These are phyloP conservation scores for Drosophila siamana DNA, from an alignment of 2,888 invertebrate genomes.

Conservation along the genomic window DNA sequence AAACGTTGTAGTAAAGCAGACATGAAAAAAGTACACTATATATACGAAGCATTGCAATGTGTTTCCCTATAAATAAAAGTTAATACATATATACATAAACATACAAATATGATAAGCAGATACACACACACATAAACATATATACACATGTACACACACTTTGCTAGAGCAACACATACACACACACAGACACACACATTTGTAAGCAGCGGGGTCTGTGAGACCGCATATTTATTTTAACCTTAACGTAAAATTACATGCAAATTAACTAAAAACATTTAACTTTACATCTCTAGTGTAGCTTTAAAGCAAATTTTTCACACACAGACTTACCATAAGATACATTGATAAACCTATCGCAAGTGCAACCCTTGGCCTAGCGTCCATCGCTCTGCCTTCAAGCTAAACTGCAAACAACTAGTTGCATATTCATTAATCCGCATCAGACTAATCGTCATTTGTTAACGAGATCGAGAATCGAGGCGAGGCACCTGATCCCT, in stretches of 20 bases:
- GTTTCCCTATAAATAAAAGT: slow-evolving; percentile 44
- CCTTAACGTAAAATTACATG: slow-evolving; percentile 50
- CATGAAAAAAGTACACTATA: slow-evolving; percentile 66
- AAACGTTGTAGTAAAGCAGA: slow-evolving; percentile 64
- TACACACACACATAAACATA: slow-evolving; percentile 25
- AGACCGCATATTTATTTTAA: slow-evolving; percentile 75
- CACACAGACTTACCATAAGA: slow-evolving; percentile 21
- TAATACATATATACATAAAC: slow-evolving; percentile 43
- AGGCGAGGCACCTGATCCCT: slow-evolving; percentile 1
- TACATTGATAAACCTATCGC: slow-evolving; percentile 30
- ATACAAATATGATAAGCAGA: slow-evolving; percentile 40
- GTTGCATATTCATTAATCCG: slow-evolving; percentile 1
- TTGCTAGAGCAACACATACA: slow-evolving; percentile 16
- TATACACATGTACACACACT: slow-evolving; percentile 32
- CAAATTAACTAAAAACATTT: slow-evolving; percentile 47
- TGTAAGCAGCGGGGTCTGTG: slow-evolving; percentile 55
- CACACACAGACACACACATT: slow-evolving; percentile 38
- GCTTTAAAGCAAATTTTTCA: slow-evolving; percentile 33
- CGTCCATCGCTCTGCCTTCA: slow-evolving; percentile 13
- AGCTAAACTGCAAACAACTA: slow-evolving; percentile 8
- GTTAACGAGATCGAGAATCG: background rate
- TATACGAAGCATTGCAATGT: slow-evolving; percentile 39
- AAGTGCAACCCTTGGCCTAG: slow-evolving; percentile 25
- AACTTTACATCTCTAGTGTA: slow-evolving; percentile 58
- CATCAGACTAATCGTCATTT: slow-evolving; percentile 12